phyloP scores from a whole-genome alignment of 1,140 invertebrate genomes.

The Procambarus clarkii region DNA sequence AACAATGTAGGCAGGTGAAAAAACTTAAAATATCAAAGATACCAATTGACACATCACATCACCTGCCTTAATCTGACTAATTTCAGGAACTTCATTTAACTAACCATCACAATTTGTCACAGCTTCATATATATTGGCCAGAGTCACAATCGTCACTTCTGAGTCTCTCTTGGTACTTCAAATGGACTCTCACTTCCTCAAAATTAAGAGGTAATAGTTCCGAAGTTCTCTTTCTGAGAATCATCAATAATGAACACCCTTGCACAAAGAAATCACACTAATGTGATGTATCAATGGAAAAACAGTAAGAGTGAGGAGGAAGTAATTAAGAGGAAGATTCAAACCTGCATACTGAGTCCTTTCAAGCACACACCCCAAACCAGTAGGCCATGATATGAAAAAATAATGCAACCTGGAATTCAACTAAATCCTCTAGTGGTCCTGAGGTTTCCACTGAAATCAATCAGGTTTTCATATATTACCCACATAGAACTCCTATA shows the following conservation, averaged over 20 bases:
- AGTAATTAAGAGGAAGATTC: too few relatives aligned
- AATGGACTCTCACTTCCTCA: neutral
- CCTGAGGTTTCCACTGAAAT: too few relatives aligned
- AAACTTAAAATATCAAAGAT: neutral
- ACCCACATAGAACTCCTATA: too few relatives aligned
- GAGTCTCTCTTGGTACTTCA: conserved; percentile 4
- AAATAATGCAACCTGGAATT: too few relatives aligned
- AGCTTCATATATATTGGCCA: conserved; percentile 15
- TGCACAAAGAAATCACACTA: too few relatives aligned
- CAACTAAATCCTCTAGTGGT: too few relatives aligned
- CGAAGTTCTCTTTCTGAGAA: neutral
- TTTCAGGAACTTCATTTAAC: conserved; percentile 32
- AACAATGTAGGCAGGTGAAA: conserved; percentile 20
- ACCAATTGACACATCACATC: conserved; percentile 22
- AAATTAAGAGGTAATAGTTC: neutral
- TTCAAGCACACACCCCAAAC: too few relatives aligned
- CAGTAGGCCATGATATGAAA: too few relatives aligned
- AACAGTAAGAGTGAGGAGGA: too few relatives aligned
- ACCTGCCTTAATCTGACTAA: conserved; percentile 16
- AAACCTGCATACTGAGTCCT: too few relatives aligned
- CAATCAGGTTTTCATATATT: too few relatives aligned
- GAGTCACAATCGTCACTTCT: conserved; percentile 10
- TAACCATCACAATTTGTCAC: conserved; percentile 36
- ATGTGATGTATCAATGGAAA: too few relatives aligned
- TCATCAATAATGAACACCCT: neutral